Evolutionary conservation across 2,888 invertebrate genomes (phyloP), one percentile per base, ranked within the genome.

Genomic region (Orchesellides sinensis): DNA sequence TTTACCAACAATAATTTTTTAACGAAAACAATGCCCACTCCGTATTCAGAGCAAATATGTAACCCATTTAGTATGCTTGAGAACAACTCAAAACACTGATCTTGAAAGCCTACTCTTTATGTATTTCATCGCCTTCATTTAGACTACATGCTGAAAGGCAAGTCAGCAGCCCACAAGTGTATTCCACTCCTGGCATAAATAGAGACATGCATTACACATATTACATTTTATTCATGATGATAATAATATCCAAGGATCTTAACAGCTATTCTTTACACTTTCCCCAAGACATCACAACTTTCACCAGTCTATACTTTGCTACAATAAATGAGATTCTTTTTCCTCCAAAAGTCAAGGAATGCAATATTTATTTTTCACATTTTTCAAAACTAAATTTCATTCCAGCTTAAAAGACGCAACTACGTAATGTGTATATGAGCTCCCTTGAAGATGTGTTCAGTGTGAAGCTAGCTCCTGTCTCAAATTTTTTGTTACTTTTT

Each of bases 361-460:
- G 74, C 35, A 65, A 74, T 65, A 74, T 74, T 65, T 74, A 74
- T 74, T 74, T 74, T 74, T 52, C 74, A 35, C 74, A 74, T 74
- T 65, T 74, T 74, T 74, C 74, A 74, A 74, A 74, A 74, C 74
- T 74, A 45, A 74, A 74, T 65, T 74, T 74, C 74, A 74, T 74
- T 74, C 52, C 52, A 32, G n/a, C 27, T 27, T 27, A 2, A n/a
- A n/a, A n/a, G n/a, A n/a, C n/a, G n/a, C n/a, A n/a, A 29, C 40
- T 54, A 29, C n/a, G 29, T 29, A 29, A 29, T 56, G 21, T 54
- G 25, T 40, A 25, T 70, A 29, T 40, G 54, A 25, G 2, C 19
- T 23, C 54, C 23, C n/a, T 19, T 19, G 25, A 25, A 54, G 54
- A 14, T 54, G 25, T 25, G 3, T n/a, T 14, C 4, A 40, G 40